A percentile compares a stretch with the other conserved stretches of the same genome.
Conservation (phyloP, 2,888 invertebrate genomes). For the Silvanus unidentatus region DNA sequence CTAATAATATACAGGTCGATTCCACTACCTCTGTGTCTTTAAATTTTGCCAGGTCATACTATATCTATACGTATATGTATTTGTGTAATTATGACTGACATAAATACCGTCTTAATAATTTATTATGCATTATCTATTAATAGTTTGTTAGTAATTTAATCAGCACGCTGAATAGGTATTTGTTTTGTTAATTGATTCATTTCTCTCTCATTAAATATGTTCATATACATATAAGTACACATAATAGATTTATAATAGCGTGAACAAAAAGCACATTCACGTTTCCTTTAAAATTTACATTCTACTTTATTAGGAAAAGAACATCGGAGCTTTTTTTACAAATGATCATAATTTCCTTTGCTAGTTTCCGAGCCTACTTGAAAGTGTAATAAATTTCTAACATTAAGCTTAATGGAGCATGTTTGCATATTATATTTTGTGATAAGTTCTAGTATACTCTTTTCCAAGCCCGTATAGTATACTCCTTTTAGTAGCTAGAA, state of each 20-base stretch:
- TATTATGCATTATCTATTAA: conserved; percentile 10
- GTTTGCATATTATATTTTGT: no score
- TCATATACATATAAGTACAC: no score
- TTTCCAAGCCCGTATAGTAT: no score
- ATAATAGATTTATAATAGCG: not conserved
- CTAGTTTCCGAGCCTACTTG: conserved; percentile 9
- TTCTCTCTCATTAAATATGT: no score
- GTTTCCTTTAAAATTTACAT: conserved; percentile 25
- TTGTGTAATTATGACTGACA: conserved; percentile 16
- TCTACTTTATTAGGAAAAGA: conserved; percentile 15
- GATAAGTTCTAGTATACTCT: no score
- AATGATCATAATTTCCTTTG: conserved; percentile 28
- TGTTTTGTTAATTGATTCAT: no score
- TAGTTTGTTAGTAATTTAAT: conserved; percentile 11
- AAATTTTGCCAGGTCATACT: conserved; percentile 19
- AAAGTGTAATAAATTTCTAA: not conserved
- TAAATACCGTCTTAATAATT: conserved; percentile 12
- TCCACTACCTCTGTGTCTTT: not conserved
- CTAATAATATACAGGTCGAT: conserved; percentile 5
- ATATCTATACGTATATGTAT: no score
- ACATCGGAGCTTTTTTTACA: conserved; percentile 23
- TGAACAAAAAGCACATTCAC: conserved; percentile 16
- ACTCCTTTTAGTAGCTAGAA: no score
- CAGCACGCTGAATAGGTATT: conserved; percentile 3
- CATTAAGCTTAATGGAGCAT: no score